These are phyloP conservation scores for Lutjanus erythropterus DNA, from an alignment of 2,113 vertebrate genomes.

Conservation along the genomic window DNA sequence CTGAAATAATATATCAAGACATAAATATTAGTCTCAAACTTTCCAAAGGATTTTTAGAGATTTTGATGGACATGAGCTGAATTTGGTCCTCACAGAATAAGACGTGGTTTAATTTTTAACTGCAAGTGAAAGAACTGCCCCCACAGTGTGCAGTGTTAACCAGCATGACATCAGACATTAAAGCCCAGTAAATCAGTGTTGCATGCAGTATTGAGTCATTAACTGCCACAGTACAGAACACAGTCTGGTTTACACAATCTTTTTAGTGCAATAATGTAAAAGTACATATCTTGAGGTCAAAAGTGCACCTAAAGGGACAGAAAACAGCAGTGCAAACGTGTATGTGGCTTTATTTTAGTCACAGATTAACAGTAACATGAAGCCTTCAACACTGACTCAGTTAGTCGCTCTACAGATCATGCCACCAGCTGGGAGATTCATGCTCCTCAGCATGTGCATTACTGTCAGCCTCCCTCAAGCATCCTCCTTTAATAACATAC, in stretches of 20 bases:
- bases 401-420: conserved; percentile 7
- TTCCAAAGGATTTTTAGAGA: neutral
- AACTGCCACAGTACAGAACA: neutral
- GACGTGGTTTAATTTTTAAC: neutral
- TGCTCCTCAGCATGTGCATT: too few relatives aligned
- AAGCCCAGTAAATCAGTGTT: neutral
- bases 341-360: neutral
- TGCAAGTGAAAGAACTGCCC: neutral
- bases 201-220: neutral
- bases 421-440: too few relatives aligned
- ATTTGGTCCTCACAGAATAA: neutral
- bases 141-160: neutral
- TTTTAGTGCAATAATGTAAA: neutral
- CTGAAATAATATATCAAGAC: neutral
- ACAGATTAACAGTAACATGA: conserved; percentile 7
- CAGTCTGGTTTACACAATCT: neutral
- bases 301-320: neutral
- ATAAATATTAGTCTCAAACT: neutral
- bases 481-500: neutral
- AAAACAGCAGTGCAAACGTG: neutral
- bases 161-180: neutral
- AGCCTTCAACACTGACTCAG: neutral
- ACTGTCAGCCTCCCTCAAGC: neutral
- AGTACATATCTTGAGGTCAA: neutral
- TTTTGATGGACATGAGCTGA: neutral